A percentile compares a stretch with the other conserved stretches of the same genome.
phyloP scores from a whole-genome alignment of 2,888 invertebrate species.

The Lampropteryx suffumata region DNA sequence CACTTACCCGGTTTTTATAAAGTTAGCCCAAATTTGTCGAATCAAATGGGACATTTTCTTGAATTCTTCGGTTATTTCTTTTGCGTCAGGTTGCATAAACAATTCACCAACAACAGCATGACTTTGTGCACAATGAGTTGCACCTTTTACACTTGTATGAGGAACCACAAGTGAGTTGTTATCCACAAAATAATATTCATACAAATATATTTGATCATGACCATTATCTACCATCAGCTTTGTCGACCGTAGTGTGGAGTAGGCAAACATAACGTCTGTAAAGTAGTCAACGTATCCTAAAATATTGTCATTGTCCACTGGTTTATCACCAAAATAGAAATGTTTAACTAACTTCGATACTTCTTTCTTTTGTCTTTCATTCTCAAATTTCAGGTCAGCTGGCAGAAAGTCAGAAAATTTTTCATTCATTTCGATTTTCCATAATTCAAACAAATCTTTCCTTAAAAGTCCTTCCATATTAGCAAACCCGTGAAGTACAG shows the following conservation, averaged over 20 bases:
- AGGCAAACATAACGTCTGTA: conserved; percentile 43
- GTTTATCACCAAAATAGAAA: conserved; percentile 45
- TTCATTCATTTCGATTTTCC: conserved; percentile 52
- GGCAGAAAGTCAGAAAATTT: conserved; percentile 59
- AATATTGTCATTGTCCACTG: conserved; percentile 37
- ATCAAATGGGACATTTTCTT: conserved; percentile 35
- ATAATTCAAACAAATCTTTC: conserved; percentile 39
- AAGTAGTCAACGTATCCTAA: conserved; percentile 47
- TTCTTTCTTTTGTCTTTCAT: conserved; percentile 39
- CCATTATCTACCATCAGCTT: conserved; percentile 40
- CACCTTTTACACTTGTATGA: conserved; percentile 40
- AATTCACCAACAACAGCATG: conserved; percentile 37
- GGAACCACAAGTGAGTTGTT: conserved; percentile 32
- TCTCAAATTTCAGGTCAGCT: conserved; percentile 47
- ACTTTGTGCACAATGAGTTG: conserved; percentile 44
- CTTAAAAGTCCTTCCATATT: conserved; percentile 56
- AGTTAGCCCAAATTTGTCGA: conserved; percentile 49
- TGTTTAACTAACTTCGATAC: conserved; percentile 44
- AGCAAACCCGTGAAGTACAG: conserved; percentile 52
- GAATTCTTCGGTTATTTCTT: conserved; percentile 33
- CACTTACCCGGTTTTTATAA: conserved; percentile 50
- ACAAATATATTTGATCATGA: conserved; percentile 44
- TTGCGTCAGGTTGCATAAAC: neutral
- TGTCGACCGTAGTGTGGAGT: conserved; percentile 37
- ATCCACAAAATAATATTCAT: conserved; percentile 47